Conservation (phyloP, 2,797 vertebrate genomes). For the Serranus cabrilla region DNA sequence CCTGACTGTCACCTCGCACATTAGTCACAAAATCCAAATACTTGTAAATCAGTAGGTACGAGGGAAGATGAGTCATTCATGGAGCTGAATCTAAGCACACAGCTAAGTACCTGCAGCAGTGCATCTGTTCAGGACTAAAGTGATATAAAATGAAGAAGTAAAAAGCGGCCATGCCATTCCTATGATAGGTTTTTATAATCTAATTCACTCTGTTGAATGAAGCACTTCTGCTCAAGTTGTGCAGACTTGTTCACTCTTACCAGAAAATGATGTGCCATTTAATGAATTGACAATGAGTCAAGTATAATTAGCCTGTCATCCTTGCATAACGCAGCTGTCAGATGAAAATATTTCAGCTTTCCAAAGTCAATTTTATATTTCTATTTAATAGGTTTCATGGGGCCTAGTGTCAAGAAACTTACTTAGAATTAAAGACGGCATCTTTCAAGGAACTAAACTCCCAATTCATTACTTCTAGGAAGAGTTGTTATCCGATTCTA, state of each 20-base stretch:
- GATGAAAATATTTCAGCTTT: slow-evolving; percentile 57
- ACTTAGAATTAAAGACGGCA: slow-evolving; percentile 38
- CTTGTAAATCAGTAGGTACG: slow-evolving; percentile 23
- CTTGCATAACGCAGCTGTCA: slow-evolving; percentile 50
- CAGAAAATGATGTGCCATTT: slow-evolving; percentile 52
- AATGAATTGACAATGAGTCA: slow-evolving; percentile 66
- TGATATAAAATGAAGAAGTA: slow-evolving; percentile 42
- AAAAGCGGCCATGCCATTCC: slow-evolving; percentile 24
- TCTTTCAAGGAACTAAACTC: slow-evolving; percentile 56
- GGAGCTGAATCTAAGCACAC: slow-evolving; percentile 28
- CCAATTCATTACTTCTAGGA: slow-evolving; percentile 39
- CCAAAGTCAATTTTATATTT: slow-evolving; percentile 56
- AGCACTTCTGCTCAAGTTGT: slow-evolving; percentile 44
- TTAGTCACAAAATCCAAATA: slow-evolving; percentile 45
- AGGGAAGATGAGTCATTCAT: slow-evolving; percentile 42
- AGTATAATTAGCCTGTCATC: slow-evolving; percentile 65
- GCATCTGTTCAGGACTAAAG: slow-evolving; percentile 29
- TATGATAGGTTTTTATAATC: slow-evolving; percentile 36
- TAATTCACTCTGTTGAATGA: slow-evolving; percentile 18
- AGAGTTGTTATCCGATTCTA: slow-evolving; percentile 46
- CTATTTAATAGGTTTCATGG: slow-evolving; percentile 54
- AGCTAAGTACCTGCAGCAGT: slow-evolving; percentile 37
- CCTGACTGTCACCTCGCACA: slow-evolving; percentile 17
- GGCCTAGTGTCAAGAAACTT: slow-evolving; percentile 50
- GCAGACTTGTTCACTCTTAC: slow-evolving; percentile 22